Evolutionary conservation across 1,140 invertebrate genomes (phyloP), one percentile per base, ranked within the genome.

Genomic region (Chionoecetes opilio): DNA sequence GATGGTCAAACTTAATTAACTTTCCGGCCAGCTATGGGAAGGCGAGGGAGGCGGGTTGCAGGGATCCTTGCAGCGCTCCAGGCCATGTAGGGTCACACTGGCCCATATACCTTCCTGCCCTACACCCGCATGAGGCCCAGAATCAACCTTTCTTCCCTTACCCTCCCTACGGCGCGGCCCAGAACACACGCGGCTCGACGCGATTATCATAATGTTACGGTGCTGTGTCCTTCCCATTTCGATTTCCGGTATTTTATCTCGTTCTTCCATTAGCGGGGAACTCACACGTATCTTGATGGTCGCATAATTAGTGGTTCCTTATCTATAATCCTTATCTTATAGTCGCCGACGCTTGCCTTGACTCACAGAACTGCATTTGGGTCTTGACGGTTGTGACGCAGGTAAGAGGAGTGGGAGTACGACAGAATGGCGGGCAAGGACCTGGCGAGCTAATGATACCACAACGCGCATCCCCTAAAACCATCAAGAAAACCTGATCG

Each of bases 41-140:
- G 63, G 46, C 21, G 6, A n/a, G n/a, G 63, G 63, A 75, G 63
- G 63, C 11, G 63, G 63, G n/a, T 75, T 75, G 63, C 63, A 75
- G 63, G 63, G 63, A 75, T n/a, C 63, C 63, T 75, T 75, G 63
- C 63, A 75, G 63, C n/a, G 63, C 63, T n/a, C n/a, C 6, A n/a
- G 63, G 63, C 21, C 63, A 75, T 0, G 63, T 75, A 75, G 63
- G 63, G 63, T 17, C 63, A 75, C 63, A 75, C 63, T 75, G 63
- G 63, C 63, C 63, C 63, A 75, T 75, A 75, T 75, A 75, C 63
- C 63, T 75, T 75, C 63, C 63, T 75, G 63, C 63, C 63, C 63
- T 75, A 75, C 63, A 75, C 63, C 63, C 21, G 63, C 63, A n/a
- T n/a, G 63, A 75, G 26, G 21, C 63, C 63, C 63, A 17, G n/a